Percentiles rank a stretch among this genome's conserved stretches.
phyloP scores from a whole-genome alignment of 2,888 invertebrate species.

The Neuroscelio doddi region DNA sequence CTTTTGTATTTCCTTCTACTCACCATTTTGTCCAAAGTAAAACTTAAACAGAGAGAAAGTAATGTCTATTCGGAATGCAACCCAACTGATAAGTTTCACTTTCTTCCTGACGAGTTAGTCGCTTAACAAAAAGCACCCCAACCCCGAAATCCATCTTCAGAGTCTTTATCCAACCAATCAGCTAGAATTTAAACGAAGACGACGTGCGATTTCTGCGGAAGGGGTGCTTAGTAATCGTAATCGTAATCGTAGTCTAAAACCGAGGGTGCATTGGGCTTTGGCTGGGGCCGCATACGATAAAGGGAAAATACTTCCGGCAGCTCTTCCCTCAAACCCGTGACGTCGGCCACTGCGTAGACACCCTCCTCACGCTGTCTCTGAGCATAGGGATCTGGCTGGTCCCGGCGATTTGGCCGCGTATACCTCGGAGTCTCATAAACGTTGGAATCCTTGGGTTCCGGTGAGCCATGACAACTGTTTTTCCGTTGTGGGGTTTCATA shows the following conservation, averaged over 20 bases:
- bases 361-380: conserved; percentile 54
- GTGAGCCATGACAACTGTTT: conserved; percentile 25
- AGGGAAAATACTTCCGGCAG: conserved; percentile 64
- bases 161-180: conserved; percentile 12
- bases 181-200: conserved; percentile 63
- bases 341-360: conserved; percentile 68
- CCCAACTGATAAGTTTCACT: too few relatives aligned
- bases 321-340: conserved; percentile 63
- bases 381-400: conserved; percentile 29
- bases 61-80: too few relatives aligned
- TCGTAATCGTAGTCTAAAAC: conserved; percentile 61
- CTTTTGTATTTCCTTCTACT: too few relatives aligned
- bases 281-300: conserved; percentile 59
- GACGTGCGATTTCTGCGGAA: conserved; percentile 68
- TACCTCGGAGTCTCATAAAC: conserved; percentile 66
- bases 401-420: conserved; percentile 46
- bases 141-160: neutral
- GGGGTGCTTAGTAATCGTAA: conserved; percentile 62
- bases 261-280: conserved; percentile 49
- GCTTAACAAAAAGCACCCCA: neutral
- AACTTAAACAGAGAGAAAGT: too few relatives aligned
- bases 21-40: too few relatives aligned
- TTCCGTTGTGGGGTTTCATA: conserved; percentile 60
- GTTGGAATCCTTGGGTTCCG: conserved; percentile 55
- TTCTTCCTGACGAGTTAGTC: too few relatives aligned